Conservation (phyloP, 2,797 vertebrate species). For the Enteromius radiatus region DNA sequence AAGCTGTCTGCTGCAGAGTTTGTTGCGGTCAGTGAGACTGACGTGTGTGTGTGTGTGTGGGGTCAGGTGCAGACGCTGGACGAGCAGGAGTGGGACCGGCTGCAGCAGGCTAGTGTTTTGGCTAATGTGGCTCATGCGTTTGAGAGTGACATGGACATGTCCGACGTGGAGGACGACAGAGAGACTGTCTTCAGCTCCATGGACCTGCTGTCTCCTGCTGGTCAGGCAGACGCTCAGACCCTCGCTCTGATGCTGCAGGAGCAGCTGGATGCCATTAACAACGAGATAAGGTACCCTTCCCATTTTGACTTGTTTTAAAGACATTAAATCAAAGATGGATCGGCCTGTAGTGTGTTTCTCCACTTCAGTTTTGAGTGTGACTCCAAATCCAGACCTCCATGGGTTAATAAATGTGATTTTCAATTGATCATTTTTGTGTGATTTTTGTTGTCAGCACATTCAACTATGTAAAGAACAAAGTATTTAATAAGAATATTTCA, state of each 20-base stretch:
- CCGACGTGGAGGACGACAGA: conserved; percentile 91
- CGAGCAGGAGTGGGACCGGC: conserved; percentile 97
- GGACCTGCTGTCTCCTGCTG: conserved; percentile 91
- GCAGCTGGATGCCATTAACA: conserved; percentile 97
- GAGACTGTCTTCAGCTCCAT: conserved; percentile 93
- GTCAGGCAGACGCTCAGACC: conserved; percentile 96
- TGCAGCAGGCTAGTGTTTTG: conserved; percentile 95
- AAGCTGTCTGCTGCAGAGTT: too few species aligned
- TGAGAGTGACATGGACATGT: conserved; percentile 92
- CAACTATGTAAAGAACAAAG: too few species aligned
- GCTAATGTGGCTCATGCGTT: conserved; percentile 97
- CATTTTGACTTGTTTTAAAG: background rate
- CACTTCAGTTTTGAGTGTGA: too few species aligned
- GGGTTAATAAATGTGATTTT: too few species aligned
- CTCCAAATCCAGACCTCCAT: too few species aligned
- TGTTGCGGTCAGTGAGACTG: too few species aligned
- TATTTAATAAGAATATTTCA: too few species aligned
- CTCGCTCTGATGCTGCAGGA: conserved; percentile 98
- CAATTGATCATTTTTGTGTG: too few species aligned
- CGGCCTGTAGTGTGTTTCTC: too few species aligned
- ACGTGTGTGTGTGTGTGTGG: background rate
- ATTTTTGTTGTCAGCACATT: too few species aligned
- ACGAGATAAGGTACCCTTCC: conserved; percentile 88
- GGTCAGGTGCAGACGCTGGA: conserved; percentile 94
- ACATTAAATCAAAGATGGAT: too few species aligned